Base-by-base conservation (phyloP, 2,113 vertebrate genomes). In the Nothoprocta perdicaria region DNA sequence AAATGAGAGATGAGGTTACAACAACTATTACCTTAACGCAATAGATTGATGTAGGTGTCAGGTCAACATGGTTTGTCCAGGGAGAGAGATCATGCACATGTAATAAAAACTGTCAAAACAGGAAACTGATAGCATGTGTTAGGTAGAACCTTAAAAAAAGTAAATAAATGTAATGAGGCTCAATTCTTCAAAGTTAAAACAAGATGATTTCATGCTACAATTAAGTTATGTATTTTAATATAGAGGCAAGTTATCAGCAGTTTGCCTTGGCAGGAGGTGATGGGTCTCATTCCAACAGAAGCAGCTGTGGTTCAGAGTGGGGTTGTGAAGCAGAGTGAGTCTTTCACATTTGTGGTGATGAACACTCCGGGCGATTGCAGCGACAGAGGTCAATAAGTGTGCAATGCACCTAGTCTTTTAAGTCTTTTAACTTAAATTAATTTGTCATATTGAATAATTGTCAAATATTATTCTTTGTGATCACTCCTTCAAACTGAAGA, bases 211-310 rank as follows among this genome's bases (percentile, higher is more conserved):
- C 35, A 58, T 61, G 15, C 15, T 68, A 29, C 29, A 78, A 71
- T 53, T 69, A 68, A 82, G 21, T 27, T 33, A 8, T 3, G 6
- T 9, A 10, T 52, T 95, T 91, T 80, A 88, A 76, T 57, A 81
- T 1, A 66, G 53, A 81, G 17, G 43, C 72, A 62, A 68, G 45
- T 75, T 92, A 79, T 53, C 21, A 23, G 1, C 26, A 38, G 4
- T 73, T 38, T 35, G 0, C 2, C 0, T 35, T 65, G 41, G 4
- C 33, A 53, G 4, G 5, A 5, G 11, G 14, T 57, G 52, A 29
- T 67, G 65, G 31, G 10, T 74, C 4, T 65, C 80, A 19, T 22
- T 88, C 22, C 62, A 81, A 40, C 19, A 61, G 31, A 57, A 58
- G 3, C n/a, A 15, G 8, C 18, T 80, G 43, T 53, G 69, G 3